Evolutionary conservation across 2,888 invertebrate species (phyloP).

Genomic region (Cremastobaeus sp.): DNA sequence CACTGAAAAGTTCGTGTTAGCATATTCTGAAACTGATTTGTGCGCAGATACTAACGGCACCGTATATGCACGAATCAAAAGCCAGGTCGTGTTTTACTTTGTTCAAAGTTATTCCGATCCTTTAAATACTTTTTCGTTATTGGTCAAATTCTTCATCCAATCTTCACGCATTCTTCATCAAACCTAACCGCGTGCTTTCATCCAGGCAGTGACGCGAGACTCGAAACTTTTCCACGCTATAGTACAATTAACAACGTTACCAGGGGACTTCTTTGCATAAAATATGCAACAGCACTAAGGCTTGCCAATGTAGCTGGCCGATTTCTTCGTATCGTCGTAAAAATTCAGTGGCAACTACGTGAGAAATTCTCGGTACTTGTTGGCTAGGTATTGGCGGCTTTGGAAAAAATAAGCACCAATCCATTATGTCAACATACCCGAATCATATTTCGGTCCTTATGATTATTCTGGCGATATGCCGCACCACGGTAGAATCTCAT

Average conservation of each 20-base stretch:
- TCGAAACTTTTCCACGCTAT: constrained; percentile 59
- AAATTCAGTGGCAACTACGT: constrained; percentile 54
- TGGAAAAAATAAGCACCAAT: constrained; percentile 64
- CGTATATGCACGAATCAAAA: constrained; percentile 16
- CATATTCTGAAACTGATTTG: constrained; percentile 20
- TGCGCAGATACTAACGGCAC: constrained; percentile 14
- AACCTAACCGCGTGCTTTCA: constrained; percentile 19
- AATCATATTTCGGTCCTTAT: too few species aligned
- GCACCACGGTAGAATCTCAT: too few species aligned
- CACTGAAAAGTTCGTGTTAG: constrained; percentile 18
- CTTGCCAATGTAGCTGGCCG: constrained; percentile 58
- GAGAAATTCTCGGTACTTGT: constrained; percentile 58
- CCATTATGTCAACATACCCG: too few species aligned
- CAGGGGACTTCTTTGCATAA: constrained; percentile 64
- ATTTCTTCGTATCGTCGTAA: constrained; percentile 50
- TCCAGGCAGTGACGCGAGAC: constrained; percentile 25
- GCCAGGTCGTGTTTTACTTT: constrained; percentile 19
- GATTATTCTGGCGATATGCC: too few species aligned
- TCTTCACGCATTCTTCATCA: too few species aligned
- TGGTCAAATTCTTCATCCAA: too few species aligned
- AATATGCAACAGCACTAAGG: constrained; percentile 63
- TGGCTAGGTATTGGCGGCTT: constrained; percentile 49
- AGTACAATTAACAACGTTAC: constrained; percentile 64
- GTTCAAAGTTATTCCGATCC: too few species aligned
- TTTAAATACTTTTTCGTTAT: too few species aligned